phyloP scores from a whole-genome alignment of 1,140 invertebrate species.

The Dendrolimus kikuchii region DNA sequence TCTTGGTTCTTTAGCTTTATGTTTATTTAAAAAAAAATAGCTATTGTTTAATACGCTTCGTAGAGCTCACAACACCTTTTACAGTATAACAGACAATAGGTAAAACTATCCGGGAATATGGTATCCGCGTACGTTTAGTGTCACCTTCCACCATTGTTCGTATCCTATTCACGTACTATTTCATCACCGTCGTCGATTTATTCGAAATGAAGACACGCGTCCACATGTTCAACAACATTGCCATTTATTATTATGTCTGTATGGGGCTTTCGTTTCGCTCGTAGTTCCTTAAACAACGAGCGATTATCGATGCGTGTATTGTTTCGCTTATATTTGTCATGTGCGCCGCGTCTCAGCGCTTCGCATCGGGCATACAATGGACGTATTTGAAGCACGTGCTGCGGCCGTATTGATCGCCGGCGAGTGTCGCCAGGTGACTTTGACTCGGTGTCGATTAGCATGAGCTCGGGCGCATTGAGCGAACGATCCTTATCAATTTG shows the following conservation, averaged over 20 bases:
- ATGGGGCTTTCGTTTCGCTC: slow-evolving; percentile 38
- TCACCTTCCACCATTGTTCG: slow-evolving; percentile 43
- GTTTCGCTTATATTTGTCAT: slow-evolving; percentile 52
- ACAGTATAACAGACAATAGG: not conserved
- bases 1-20: too few relatives aligned
- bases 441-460: slow-evolving; percentile 47
- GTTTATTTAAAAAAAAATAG: too few relatives aligned
- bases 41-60: not conserved
- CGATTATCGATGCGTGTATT: slow-evolving; percentile 53
- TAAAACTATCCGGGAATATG: slow-evolving; percentile 10
- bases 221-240: slow-evolving; percentile 40
- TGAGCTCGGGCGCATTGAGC: slow-evolving; percentile 28
- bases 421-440: slow-evolving; percentile 44
- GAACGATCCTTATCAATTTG: slow-evolving; percentile 52
- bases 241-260: slow-evolving; percentile 39
- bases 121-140: slow-evolving; percentile 23
- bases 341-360: slow-evolving; percentile 42
- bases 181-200: slow-evolving; percentile 41
- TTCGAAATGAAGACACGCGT: slow-evolving; percentile 44
- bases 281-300: slow-evolving; percentile 36
- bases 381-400: slow-evolving; percentile 53
- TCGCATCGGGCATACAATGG: slow-evolving; percentile 59
- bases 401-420: slow-evolving; percentile 43
- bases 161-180: slow-evolving; percentile 37
- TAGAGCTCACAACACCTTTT: not conserved